phyloP scores from a whole-genome alignment of 2,888 invertebrate genomes.

The Alcis repandata region DNA sequence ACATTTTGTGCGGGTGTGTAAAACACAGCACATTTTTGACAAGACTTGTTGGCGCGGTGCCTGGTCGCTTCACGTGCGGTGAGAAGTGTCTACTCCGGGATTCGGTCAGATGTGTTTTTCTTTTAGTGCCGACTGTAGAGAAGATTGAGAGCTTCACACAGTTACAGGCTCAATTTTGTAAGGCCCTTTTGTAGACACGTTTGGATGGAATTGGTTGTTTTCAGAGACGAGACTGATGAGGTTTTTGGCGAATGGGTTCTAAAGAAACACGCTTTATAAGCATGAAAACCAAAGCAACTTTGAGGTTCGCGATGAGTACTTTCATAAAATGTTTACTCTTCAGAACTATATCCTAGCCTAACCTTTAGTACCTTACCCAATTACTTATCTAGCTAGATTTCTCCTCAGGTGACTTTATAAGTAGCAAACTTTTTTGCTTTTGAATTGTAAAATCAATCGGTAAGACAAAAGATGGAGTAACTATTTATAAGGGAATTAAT shows the following conservation, averaged over 20 bases:
- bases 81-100: constrained; percentile 47
- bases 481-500: too few relatives aligned
- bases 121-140: constrained; percentile 47
- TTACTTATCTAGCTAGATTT: too few relatives aligned
- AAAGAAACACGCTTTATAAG: not conserved
- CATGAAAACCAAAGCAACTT: not conserved
- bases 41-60: constrained; percentile 54
- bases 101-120: constrained; percentile 47
- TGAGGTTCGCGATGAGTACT: not conserved
- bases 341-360: too few relatives aligned
- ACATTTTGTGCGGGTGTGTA: constrained; percentile 50
- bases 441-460: too few relatives aligned
- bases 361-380: too few relatives aligned
- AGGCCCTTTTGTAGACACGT: constrained; percentile 44
- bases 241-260: constrained; percentile 14
- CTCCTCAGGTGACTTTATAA: too few relatives aligned
- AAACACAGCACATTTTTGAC: constrained; percentile 55
- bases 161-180: constrained; percentile 45
- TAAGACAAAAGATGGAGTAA: too few relatives aligned
- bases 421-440: too few relatives aligned
- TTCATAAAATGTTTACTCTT: not conserved
- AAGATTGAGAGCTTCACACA: constrained; percentile 48
- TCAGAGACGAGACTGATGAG: constrained; percentile 19
- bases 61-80: constrained; percentile 42
- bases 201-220: constrained; percentile 37